A percentile compares a stretch with the other conserved stretches of the same genome.
Evolutionary conservation across 2,113 vertebrate species (phyloP).

Genomic region (Aptenodytes patagonicus): DNA sequence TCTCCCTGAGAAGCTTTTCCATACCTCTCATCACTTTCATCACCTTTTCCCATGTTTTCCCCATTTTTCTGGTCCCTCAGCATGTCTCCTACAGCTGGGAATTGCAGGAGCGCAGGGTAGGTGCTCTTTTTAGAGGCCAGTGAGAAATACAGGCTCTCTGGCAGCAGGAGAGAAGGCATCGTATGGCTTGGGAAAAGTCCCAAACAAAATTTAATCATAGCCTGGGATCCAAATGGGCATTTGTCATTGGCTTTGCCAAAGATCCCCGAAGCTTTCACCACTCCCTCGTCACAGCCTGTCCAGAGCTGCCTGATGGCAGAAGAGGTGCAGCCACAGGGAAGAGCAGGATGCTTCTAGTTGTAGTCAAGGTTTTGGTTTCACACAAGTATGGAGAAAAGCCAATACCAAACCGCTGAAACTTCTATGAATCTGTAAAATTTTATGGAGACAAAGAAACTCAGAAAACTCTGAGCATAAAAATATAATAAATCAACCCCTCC

Average conservation of each 20-base stretch:
- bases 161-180: not conserved
- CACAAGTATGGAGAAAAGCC: not conserved
- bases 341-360: not conserved
- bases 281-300: not conserved
- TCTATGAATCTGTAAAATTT: not conserved
- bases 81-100: not conserved
- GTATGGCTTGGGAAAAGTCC: not conserved
- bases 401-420: not conserved
- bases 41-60: not conserved
- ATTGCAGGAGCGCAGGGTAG: not conserved
- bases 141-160: not conserved
- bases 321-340: not conserved
- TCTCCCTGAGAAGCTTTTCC: not conserved
- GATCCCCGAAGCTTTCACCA: not conserved
- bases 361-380: not conserved
- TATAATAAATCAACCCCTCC: not conserved
- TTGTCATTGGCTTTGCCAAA: not conserved
- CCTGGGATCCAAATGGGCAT: not conserved
- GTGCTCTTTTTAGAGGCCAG: not conserved
- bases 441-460: not conserved
- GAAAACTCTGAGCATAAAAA: not conserved
- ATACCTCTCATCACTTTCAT: not conserved
- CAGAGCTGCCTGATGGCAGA: not conserved
- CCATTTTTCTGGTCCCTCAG: not conserved
- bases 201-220: constrained; percentile 13